phyloP scores from a whole-genome alignment of 2,113 vertebrate genomes.

The Toxotes chatareus region DNA sequence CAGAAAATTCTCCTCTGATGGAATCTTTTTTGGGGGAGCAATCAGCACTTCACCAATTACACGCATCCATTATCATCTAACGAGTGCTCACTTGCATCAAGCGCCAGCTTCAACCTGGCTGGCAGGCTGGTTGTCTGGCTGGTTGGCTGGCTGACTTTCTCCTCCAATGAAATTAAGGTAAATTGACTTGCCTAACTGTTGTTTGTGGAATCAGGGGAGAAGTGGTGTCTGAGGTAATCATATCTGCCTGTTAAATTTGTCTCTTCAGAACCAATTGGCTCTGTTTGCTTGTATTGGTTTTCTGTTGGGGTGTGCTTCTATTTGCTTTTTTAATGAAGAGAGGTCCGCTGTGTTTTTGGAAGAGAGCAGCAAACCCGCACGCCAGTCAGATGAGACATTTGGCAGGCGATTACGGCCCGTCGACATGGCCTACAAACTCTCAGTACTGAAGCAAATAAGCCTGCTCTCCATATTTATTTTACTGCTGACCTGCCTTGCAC shows the following conservation, averaged over 20 bases:
- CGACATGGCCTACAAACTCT: conserved; percentile 68
- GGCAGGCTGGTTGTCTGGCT: conserved; percentile 42
- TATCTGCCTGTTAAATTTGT: conserved; percentile 70
- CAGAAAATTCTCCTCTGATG: conserved; percentile 75
- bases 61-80: conserved; percentile 75
- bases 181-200: conserved; percentile 76
- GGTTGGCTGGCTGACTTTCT: conserved; percentile 54
- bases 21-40: conserved; percentile 72
- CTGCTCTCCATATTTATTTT: conserved; percentile 50
- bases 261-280: conserved; percentile 61
- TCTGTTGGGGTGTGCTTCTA: conserved; percentile 50
- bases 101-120: conserved; percentile 58
- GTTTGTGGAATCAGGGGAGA: conserved; percentile 68
- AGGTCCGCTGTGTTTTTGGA: conserved; percentile 59
- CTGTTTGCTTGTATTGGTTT: conserved; percentile 51
- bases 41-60: conserved; percentile 78
- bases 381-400: conserved; percentile 72
- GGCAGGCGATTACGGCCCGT: conserved; percentile 61
- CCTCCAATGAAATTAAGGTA: conserved; percentile 73
- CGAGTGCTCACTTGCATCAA: conserved; percentile 57
- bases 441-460: conserved; percentile 57
- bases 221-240: conserved; percentile 69
- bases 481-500: conserved; percentile 60
- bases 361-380: conserved; percentile 48
- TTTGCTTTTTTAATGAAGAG: conserved; percentile 65